These are phyloP conservation scores for Periparus ater DNA, from an alignment of 2,797 vertebrate genomes.

Conservation along the genomic window DNA sequence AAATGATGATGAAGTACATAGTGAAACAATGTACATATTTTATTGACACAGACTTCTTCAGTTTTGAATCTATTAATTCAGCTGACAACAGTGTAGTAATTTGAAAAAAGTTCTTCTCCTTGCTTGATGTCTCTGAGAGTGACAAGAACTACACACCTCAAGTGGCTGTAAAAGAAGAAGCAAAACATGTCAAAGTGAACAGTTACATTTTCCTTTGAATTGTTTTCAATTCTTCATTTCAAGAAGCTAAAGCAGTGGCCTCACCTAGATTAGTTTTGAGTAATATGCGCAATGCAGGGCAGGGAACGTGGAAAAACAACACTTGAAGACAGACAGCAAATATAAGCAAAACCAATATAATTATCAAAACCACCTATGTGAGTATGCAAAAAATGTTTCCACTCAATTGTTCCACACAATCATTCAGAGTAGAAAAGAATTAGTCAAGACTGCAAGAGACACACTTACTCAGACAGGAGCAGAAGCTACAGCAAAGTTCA, in stretches of 20 bases:
- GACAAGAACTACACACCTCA: slow-evolving; percentile 89
- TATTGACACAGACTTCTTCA: neutral
- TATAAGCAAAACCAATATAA: neutral
- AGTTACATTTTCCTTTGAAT: neutral
- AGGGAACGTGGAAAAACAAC: neutral
- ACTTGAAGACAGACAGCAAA: neutral
- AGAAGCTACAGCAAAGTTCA: neutral
- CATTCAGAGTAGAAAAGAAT: neutral
- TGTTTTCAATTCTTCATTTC: neutral
- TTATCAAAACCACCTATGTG: neutral
- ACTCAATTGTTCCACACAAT: neutral
- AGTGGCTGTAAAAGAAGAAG: slow-evolving; percentile 72
- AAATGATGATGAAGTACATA: neutral
- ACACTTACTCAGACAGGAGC: neutral
- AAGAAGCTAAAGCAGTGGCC: neutral
- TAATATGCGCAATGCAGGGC: neutral
- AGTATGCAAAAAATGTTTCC: neutral
- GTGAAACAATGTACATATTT: neutral
- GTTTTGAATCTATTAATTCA: slow-evolving; percentile 42
- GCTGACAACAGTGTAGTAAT: slow-evolving; percentile 91
- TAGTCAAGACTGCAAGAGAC: neutral
- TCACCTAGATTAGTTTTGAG: neutral
- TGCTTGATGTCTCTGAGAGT: slow-evolving; percentile 84
- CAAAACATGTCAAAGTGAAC: neutral
- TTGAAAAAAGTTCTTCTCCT: slow-evolving; percentile 94